These are phyloP conservation scores for Nothoprocta pentlandii DNA, from an alignment of 2,113 vertebrate genomes.

Conservation along the genomic window DNA sequence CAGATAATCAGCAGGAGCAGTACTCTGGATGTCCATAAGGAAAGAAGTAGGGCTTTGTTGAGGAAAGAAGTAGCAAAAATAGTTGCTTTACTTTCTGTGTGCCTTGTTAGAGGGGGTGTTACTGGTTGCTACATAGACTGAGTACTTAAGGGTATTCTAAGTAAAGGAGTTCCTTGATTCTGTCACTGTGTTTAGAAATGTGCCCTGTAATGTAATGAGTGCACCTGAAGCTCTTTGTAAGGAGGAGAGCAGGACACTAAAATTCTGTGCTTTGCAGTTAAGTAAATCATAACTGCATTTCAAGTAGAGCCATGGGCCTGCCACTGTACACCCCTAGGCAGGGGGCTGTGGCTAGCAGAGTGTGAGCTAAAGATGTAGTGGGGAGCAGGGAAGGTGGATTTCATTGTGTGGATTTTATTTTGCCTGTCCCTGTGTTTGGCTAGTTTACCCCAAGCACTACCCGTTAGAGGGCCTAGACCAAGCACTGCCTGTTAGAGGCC, in stretches of 20 bases:
- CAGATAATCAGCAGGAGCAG: background rate
- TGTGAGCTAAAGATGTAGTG: background rate
- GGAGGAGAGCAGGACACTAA: background rate
- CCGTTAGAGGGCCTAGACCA: background rate
- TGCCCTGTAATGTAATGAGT: background rate
- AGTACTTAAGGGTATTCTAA: background rate
- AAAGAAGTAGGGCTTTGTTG: background rate
- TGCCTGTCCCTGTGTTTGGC: background rate
- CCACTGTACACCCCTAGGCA: background rate
- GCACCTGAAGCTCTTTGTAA: background rate
- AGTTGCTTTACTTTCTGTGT: background rate
- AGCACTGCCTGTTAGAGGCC: background rate
- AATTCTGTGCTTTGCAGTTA: background rate
- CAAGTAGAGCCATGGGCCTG: background rate
- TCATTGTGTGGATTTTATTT: background rate
- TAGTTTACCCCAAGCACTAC: background rate
- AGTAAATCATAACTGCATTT: background rate
- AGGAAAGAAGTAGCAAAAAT: background rate
- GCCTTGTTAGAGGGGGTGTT: background rate
- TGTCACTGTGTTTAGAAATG: background rate
- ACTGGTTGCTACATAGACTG: background rate
- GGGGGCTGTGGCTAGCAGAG: background rate
- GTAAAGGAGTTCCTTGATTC: background rate
- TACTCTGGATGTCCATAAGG: background rate
- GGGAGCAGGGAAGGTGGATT: background rate